These are phyloP conservation scores for Pollachius pollachius DNA, from an alignment of 2,113 vertebrate species.

Conservation along the genomic window DNA sequence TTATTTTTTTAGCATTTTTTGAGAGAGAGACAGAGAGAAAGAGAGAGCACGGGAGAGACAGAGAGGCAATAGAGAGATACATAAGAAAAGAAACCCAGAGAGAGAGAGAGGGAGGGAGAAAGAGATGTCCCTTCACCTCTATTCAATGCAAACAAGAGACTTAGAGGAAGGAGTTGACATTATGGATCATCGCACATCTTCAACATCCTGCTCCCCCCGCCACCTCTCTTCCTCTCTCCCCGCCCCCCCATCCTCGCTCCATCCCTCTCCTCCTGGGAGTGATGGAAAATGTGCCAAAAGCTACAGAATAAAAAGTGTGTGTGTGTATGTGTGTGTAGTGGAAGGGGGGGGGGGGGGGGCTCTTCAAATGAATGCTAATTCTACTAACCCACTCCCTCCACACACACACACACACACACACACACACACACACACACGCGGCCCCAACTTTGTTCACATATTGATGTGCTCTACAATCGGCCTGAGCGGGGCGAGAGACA, in stretches of 20 bases:
- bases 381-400: slow-evolving; percentile 71
- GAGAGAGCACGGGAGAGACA: no score
- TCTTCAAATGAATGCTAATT: slow-evolving; percentile 99
- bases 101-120: no score
- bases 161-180: no score
- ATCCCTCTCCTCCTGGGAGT: slow-evolving; percentile 72
- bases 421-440: slow-evolving; percentile 32
- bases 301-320: slow-evolving; percentile 86
- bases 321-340: slow-evolving; percentile 50
- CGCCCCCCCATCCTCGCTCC: slow-evolving; percentile 47
- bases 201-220: background rate
- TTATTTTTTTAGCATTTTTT: no score
- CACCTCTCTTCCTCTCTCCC: slow-evolving; percentile 18
- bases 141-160: no score
- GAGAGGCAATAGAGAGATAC: no score
- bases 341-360: slow-evolving; percentile 25
- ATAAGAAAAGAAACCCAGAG: no score
- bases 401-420: slow-evolving; percentile 3
- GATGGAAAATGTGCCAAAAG: slow-evolving; percentile 86
- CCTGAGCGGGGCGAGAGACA: slow-evolving; percentile 85
- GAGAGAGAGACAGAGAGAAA: no score
- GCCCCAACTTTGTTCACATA: slow-evolving; percentile 84
- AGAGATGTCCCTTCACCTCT: no score
- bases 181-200: no score
- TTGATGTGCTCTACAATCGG: slow-evolving; percentile 85